Conservation (phyloP, 1,140 invertebrate species). For the Zophobas morio region DNA sequence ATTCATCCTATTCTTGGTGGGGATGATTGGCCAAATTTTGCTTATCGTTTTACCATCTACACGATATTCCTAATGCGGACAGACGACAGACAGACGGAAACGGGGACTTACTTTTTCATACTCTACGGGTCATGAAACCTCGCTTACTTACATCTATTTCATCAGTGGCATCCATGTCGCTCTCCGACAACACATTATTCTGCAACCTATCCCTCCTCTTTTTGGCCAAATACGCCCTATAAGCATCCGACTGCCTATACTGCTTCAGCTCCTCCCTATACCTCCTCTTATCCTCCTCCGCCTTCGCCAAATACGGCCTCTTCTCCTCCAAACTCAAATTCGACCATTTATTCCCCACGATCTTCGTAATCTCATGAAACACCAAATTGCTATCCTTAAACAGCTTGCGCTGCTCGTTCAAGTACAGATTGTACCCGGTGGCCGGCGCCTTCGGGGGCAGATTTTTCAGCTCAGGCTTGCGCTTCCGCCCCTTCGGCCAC, state of each 20-base stretch:
- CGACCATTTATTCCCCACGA: slow-evolving; percentile 74
- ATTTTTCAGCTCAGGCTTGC: slow-evolving; percentile 71
- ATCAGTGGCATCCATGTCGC: slow-evolving; percentile 71
- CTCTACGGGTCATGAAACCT: too few relatives aligned
- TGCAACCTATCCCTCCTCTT: slow-evolving; percentile 70
- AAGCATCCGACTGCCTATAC: slow-evolving; percentile 73
- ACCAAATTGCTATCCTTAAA: slow-evolving; percentile 71
- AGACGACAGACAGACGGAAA: too few relatives aligned
- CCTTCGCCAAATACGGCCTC: slow-evolving; percentile 71
- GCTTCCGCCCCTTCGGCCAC: slow-evolving; percentile 76
- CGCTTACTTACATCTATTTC: slow-evolving; percentile 69
- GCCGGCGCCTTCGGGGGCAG: slow-evolving; percentile 73
- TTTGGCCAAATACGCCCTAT: slow-evolving; percentile 71
- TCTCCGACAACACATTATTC: slow-evolving; percentile 70
- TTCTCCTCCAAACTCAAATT: slow-evolving; percentile 71
- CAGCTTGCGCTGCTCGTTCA: slow-evolving; percentile 71
- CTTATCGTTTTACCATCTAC: too few relatives aligned
- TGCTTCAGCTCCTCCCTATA: slow-evolving; percentile 73
- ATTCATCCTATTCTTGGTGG: too few relatives aligned
- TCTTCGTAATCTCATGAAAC: slow-evolving; percentile 71
- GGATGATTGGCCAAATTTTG: too few relatives aligned
- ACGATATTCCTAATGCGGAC: too few relatives aligned
- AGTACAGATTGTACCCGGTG: slow-evolving; percentile 73
- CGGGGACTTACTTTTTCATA: too few relatives aligned
- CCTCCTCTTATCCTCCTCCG: slow-evolving; percentile 72